A percentile compares a stretch with the other conserved stretches of the same genome.
phyloP scores from a whole-genome alignment of 2,113 vertebrate genomes.

The Irena cyanogastra region DNA sequence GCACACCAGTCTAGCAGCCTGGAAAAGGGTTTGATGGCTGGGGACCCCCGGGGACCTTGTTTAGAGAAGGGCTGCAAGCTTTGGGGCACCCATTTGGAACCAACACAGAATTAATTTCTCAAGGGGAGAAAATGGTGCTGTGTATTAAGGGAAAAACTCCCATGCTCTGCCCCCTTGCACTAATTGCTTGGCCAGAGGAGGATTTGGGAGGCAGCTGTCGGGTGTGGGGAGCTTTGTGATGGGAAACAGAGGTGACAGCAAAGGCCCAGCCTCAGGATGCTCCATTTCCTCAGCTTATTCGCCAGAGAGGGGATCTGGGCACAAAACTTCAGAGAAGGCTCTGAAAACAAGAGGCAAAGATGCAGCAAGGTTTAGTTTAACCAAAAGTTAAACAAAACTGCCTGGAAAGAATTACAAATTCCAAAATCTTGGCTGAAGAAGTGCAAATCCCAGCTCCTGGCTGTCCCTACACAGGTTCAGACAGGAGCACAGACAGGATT shows the following conservation, averaged over 20 bases:
- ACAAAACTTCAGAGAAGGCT: background rate
- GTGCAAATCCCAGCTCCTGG: background rate
- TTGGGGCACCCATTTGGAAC: constrained; percentile 7
- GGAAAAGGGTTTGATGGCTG: background rate
- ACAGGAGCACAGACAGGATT: background rate
- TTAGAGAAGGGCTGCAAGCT: background rate
- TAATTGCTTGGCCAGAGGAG: background rate
- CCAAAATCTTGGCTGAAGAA: background rate
- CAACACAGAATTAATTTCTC: constrained; percentile 1
- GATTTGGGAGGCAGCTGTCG: background rate
- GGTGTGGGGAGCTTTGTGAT: background rate
- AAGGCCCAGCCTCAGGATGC: background rate
- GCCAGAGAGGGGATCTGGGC: background rate
- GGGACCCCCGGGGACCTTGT: background rate
- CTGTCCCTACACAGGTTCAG: background rate
- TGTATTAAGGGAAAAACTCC: background rate
- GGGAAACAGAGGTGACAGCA: background rate
- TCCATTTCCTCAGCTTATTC: background rate
- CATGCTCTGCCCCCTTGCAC: background rate
- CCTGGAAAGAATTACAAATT: background rate
- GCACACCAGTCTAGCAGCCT: background rate
- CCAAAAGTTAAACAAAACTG: background rate
- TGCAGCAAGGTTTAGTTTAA: background rate
- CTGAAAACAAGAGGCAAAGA: background rate
- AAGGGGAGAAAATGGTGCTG: background rate